Evolutionary conservation across 1,140 invertebrate genomes (phyloP).

Genomic region (Panagrolaimus sp.): DNA sequence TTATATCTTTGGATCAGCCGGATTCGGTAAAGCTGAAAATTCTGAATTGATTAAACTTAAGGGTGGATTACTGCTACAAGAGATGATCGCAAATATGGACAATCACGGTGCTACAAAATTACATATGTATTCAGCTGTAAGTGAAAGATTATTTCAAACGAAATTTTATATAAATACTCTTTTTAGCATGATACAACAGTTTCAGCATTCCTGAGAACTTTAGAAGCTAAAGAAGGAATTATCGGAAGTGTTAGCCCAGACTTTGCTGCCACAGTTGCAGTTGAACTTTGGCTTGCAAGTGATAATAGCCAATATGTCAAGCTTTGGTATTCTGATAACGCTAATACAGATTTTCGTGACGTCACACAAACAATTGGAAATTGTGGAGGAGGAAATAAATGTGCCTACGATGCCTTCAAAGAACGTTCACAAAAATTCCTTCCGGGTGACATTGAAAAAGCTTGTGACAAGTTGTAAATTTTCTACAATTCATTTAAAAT

Average conservation of each 20-base stretch:
- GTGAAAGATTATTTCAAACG: not conserved
- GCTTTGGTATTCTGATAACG: not conserved
- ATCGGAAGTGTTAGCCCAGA: conserved; percentile 6
- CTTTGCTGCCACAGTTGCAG: conserved; percentile 10
- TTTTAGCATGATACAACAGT: conserved; percentile 21
- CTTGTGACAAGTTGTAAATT: no score
- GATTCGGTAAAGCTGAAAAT: conserved; percentile 13
- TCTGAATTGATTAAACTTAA: conserved; percentile 17
- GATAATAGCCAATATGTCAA: not conserved
- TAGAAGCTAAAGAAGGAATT: conserved; percentile 10
- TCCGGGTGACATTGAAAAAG: no score
- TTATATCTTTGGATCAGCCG: conserved; percentile 8
- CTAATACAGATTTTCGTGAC: not conserved
- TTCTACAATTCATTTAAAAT: no score
- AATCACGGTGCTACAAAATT: not conserved
- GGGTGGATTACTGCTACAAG: conserved; percentile 14
- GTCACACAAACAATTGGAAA: not conserved
- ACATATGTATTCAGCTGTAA: not conserved
- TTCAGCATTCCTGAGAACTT: conserved; percentile 13
- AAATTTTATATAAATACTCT: not conserved
- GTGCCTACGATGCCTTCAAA: not conserved
- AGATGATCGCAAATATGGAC: conserved; percentile 20
- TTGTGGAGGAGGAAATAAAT: not conserved
- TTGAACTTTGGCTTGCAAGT: conserved; percentile 11
- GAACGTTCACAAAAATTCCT: not conserved